Percentiles rank a stretch among this genome's conserved stretches.
phyloP scores from a whole-genome alignment of 2,113 vertebrate species.

The Silurus meridionalis region DNA sequence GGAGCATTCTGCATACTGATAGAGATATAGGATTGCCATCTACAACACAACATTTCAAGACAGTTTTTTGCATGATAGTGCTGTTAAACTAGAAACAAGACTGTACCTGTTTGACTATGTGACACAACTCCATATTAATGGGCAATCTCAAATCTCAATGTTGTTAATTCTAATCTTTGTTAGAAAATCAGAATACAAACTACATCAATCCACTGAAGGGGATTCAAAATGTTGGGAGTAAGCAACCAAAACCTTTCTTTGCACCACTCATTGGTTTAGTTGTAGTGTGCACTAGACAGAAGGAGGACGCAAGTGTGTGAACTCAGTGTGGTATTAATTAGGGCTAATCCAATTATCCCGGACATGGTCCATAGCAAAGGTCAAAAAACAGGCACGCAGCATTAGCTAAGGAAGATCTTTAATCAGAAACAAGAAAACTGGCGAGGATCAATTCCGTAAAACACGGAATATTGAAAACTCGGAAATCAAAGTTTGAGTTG shows the following conservation, averaged over 20 bases:
- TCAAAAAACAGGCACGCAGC: conserved; percentile 4
- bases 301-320: not conserved
- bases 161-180: not conserved
- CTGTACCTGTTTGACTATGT: not conserved
- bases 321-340: not conserved
- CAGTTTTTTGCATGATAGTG: not conserved
- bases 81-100: not conserved
- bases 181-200: not conserved
- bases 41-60: not conserved
- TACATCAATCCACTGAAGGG: not conserved
- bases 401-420: not conserved
- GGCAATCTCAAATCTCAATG: not conserved
- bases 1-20: not conserved
- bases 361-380: not conserved
- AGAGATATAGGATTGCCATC: not conserved
- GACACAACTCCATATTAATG: not conserved
- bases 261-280: no score
- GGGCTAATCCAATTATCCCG: not conserved
- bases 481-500: not conserved
- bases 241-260: not conserved
- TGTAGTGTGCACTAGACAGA: not conserved
- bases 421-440: not conserved
- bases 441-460: not conserved
- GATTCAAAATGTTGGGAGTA: not conserved
- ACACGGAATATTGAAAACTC: not conserved